These are phyloP conservation scores for Osmerus eperlanus DNA, from an alignment of 2,113 vertebrate species.

Conservation along the genomic window DNA sequence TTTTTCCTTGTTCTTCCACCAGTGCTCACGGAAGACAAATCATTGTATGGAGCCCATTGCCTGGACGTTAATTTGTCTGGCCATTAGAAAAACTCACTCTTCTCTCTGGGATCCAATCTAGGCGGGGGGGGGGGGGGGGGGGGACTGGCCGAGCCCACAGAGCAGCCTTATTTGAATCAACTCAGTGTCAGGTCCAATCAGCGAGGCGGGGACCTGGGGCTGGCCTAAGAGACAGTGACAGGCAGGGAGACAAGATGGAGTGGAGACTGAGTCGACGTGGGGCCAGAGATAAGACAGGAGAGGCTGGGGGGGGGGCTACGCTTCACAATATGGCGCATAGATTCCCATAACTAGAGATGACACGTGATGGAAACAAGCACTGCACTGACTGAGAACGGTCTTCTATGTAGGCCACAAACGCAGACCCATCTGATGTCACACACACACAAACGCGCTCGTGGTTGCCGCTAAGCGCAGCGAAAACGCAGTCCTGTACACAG, in stretches of 20 bases:
- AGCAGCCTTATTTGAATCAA: slow-evolving; percentile 63
- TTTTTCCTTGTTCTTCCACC: slow-evolving; percentile 33
- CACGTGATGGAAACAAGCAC: not conserved
- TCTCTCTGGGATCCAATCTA: slow-evolving; percentile 55
- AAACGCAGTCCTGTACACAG: too few species aligned
- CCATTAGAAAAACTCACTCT: slow-evolving; percentile 52
- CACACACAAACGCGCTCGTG: too few species aligned
- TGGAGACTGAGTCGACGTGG: slow-evolving; percentile 21
- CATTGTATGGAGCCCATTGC: slow-evolving; percentile 48
- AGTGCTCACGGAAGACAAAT: slow-evolving; percentile 46
- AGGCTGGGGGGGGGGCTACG: not conserved
- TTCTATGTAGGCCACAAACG: slow-evolving; percentile 57
- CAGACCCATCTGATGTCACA: slow-evolving; percentile 22
- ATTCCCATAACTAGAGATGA: too few species aligned
- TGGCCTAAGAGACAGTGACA: slow-evolving; percentile 47
- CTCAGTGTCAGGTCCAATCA: slow-evolving; percentile 57
- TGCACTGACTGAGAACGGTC: slow-evolving; percentile 33
- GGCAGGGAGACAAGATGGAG: slow-evolving; percentile 39
- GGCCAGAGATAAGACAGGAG: too few species aligned
- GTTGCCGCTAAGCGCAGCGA: too few species aligned
- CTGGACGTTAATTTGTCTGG: slow-evolving; percentile 60
- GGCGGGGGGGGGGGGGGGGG: slow-evolving; percentile 13
- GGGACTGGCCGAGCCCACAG: slow-evolving; percentile 41
- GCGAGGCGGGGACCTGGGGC: slow-evolving; percentile 10
- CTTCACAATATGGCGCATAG: too few species aligned